Evolutionary conservation across 2,113 vertebrate genomes (phyloP).

Genomic region (Labrus mixtus): DNA sequence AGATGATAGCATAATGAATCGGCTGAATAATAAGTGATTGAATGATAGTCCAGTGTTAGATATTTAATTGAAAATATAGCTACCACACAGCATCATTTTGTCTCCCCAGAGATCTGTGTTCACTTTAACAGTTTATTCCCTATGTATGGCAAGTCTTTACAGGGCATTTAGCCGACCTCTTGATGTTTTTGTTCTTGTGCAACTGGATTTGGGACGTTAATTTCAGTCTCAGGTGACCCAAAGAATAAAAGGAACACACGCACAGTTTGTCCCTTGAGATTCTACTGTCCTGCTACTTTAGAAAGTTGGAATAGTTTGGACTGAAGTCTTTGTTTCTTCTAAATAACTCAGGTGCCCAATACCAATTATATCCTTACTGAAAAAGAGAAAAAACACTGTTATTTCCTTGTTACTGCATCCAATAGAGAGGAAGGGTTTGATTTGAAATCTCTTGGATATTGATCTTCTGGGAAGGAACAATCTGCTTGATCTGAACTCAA

Average conservation of each 20-base stretch:
- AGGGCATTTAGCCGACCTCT: not conserved
- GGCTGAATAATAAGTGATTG: slow-evolving; percentile 53
- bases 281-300: too few relatives aligned
- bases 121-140: not conserved
- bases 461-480: not conserved
- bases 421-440: not conserved
- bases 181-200: not conserved
- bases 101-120: slow-evolving; percentile 5
- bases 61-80: slow-evolving; percentile 23
- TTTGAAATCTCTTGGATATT: too few relatives aligned
- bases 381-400: too few relatives aligned
- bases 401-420: not conserved
- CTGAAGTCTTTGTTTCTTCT: too few relatives aligned
- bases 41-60: slow-evolving; percentile 35
- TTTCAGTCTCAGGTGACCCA: too few relatives aligned
- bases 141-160: not conserved
- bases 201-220: not conserved
- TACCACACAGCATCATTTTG: not conserved
- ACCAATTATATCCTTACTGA: too few relatives aligned
- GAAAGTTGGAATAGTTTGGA: too few relatives aligned
- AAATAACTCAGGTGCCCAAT: too few relatives aligned
- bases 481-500: not conserved
- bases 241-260: too few relatives aligned
- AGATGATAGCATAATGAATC: slow-evolving; percentile 45
- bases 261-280: too few relatives aligned